Conservation (phyloP, 2,113 vertebrate species). For the Megaceryle torquata region DNA sequence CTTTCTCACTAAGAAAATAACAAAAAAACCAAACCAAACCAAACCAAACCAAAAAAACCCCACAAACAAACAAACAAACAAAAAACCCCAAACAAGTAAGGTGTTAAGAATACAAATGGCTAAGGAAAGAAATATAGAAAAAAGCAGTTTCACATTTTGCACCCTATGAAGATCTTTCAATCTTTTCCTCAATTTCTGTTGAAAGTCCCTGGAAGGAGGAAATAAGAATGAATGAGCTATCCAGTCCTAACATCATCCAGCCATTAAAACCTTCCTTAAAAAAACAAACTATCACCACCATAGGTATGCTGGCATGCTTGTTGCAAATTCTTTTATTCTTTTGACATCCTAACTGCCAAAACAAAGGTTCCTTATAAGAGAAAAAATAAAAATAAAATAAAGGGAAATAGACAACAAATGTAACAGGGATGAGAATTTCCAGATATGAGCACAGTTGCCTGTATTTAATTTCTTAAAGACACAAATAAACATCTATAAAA, state of each 20-base stretch:
- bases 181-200: background rate
- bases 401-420: background rate
- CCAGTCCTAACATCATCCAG: background rate
- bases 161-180: fast-evolving
- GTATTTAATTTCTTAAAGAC: background rate
- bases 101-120: background rate
- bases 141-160: background rate
- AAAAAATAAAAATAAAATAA: background rate
- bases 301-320: background rate
- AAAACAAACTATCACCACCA: too few species aligned
- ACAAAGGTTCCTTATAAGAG: background rate
- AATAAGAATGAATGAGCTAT: background rate
- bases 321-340: background rate
- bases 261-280: background rate
- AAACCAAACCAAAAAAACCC: too few species aligned
- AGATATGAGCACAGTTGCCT: background rate
- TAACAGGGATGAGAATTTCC: background rate
- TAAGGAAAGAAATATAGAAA: background rate
- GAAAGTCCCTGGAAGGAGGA: background rate
- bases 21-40: background rate
- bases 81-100: background rate
- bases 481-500: background rate
- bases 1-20: background rate
- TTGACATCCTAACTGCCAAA: background rate
- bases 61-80: too few species aligned